These are phyloP conservation scores for Agrochola macilenta DNA, from an alignment of 2,888 invertebrate species.

Conservation along the genomic window DNA sequence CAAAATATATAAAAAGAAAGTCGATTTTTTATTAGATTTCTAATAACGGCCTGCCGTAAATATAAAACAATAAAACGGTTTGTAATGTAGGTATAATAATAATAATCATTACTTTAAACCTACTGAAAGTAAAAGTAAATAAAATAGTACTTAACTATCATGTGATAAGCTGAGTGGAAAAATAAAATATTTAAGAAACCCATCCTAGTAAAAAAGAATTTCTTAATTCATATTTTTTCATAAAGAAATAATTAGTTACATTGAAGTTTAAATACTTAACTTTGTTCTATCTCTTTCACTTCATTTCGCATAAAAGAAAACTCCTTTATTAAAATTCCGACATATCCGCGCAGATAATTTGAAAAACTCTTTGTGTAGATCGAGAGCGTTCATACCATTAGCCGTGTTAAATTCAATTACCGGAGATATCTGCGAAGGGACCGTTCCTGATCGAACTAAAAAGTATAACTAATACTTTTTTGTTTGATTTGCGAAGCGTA, in stretches of 20 bases:
- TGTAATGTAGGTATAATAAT: no score
- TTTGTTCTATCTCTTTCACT: not conserved
- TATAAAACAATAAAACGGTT: not conserved
- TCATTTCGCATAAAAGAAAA: not conserved
- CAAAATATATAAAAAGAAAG: not conserved
- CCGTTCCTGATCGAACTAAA: constrained; percentile 22
- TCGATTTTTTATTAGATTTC: not conserved
- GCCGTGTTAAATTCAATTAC: constrained; percentile 52
- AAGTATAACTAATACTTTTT: constrained; percentile 36
- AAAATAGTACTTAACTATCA: not conserved
- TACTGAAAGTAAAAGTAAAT: not conserved
- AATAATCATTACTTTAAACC: not conserved
- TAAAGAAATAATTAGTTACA: not conserved
- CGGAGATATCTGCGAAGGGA: constrained; percentile 22
- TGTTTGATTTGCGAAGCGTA: constrained; percentile 34
- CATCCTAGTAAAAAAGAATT: not conserved
- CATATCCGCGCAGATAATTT: constrained; percentile 39
- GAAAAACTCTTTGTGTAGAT: constrained; percentile 44
- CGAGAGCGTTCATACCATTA: constrained; percentile 49
- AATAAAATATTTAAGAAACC: not conserved
- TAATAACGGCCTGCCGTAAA: not conserved
- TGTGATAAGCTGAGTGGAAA: not conserved
- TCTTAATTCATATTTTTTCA: not conserved
- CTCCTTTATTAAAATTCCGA: constrained; percentile 52
- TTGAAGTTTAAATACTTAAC: not conserved